phyloP scores from a whole-genome alignment of 2,888 invertebrate genomes.

The Acanthoscelides obtectus region DNA sequence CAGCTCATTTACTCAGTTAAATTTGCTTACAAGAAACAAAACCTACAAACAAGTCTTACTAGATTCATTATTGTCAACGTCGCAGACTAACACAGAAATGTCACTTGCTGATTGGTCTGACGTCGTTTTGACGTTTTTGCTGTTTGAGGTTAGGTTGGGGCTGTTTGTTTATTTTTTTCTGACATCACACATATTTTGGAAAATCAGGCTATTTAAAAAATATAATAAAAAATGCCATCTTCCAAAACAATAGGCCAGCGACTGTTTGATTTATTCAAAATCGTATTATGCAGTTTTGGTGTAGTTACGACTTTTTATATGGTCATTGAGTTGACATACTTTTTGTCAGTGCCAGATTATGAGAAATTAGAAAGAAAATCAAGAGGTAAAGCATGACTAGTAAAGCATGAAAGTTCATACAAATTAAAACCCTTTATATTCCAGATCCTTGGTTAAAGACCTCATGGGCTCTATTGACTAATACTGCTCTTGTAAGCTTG shows the following conservation, averaged over 20 bases:
- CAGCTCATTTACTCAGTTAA: no score
- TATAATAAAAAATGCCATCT: not conserved
- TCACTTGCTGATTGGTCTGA: no score
- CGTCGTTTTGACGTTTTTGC: no score
- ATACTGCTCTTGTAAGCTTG: slow-evolving; percentile 49
- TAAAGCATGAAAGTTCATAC: slow-evolving; percentile 8
- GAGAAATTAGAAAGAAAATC: slow-evolving; percentile 13
- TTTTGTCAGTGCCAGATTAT: slow-evolving; percentile 51
- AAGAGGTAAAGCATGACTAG: not conserved
- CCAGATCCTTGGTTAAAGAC: slow-evolving; percentile 43
- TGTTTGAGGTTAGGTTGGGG: not conserved
- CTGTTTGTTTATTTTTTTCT: not conserved
- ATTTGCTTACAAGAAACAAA: no score
- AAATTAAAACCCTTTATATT: no score
- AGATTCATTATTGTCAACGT: no score
- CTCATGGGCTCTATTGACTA: slow-evolving; percentile 44
- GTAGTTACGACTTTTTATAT: slow-evolving; percentile 53
- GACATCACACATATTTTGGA: not conserved
- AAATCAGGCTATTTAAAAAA: not conserved
- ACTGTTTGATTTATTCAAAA: slow-evolving; percentile 19
- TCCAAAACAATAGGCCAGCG: not conserved
- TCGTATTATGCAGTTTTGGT: slow-evolving; percentile 44
- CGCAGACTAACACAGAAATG: no score
- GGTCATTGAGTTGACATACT: slow-evolving; percentile 52
- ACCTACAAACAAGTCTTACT: no score